Base-by-base conservation (phyloP, 2,113 vertebrate species). In the Eudyptes chrysolophus region DNA sequence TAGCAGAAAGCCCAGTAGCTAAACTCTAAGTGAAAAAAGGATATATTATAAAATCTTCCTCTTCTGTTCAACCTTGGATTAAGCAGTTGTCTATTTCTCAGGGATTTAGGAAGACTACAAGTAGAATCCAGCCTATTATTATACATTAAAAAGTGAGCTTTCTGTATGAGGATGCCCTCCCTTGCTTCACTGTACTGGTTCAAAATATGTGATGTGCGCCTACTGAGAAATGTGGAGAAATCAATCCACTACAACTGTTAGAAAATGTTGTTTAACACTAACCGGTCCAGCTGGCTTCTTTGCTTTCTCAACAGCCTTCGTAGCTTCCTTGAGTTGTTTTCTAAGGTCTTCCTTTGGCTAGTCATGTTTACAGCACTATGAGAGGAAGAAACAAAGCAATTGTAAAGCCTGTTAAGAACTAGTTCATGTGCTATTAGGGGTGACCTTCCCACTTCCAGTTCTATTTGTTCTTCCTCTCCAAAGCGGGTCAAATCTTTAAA, bases 321-420 rank as follows among this genome's bases (percentile, higher is more conserved):
- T 98, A 30, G 98, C 98, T 99, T 99, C 99, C 99, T 99, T 98
- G 93, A 98, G 98, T 98, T 98, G 97, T 98, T 99, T 98, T 65
- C 60, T 92, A 81, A 97, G 97, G 77, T 94, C 97, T 98, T 99
- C 99, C 98, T 99, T 99, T 85, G 98, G 98, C 97, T 98, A 97
- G 70, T 96, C 97, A 97, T 99, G 97, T 98, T 98, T 97, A 98
- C 96, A 90, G 97, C 98, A 91, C 98, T 98, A 97, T 60, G 87
- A 95, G 97, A 99, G 98, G 98, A 99, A 98, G 96, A 98, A 98
- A 98, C 96, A 98, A 98, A 98, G 98, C 97, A 98, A 98, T 98
- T 98, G 98, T 98, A 97, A 97, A 97, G 96, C 95, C 97, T 97
- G 90, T 97, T 97, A 87, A 96, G 91, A 96, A 97, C 94, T 84